These are phyloP conservation scores for Poeciliopsis gracilis DNA, from an alignment of 2,797 vertebrate species.

Conservation along the genomic window DNA sequence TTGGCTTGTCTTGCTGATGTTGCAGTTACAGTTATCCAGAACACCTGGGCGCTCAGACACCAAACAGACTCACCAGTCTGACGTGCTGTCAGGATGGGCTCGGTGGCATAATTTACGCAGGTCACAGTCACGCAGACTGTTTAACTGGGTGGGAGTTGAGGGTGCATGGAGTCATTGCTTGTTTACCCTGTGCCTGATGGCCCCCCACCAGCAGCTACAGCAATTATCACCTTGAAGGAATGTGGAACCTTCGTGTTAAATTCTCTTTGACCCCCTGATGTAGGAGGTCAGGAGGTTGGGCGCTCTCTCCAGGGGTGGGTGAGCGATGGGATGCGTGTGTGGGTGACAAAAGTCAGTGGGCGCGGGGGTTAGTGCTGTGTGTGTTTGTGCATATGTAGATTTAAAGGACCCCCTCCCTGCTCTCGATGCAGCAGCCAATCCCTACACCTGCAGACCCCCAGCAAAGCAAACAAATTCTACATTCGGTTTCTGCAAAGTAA, in stretches of 20 bases:
- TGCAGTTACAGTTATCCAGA: conserved; percentile 48
- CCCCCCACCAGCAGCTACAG: conserved; percentile 83
- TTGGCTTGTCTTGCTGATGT: conserved; percentile 43
- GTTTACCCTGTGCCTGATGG: conserved; percentile 81
- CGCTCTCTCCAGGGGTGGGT: conserved; percentile 61
- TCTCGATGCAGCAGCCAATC: conserved; percentile 35
- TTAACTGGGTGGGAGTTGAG: conserved; percentile 55
- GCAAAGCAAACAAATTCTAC: conserved; percentile 66
- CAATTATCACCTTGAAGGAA: conserved; percentile 89
- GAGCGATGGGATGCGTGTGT: conserved; percentile 7
- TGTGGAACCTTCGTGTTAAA: conserved; percentile 83
- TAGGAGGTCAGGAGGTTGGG: conserved; percentile 77
- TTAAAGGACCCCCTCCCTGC: conserved; percentile 60
- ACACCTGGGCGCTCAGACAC: conserved; percentile 73
- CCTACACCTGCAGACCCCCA: conserved; percentile 55
- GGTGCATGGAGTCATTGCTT: conserved; percentile 59
- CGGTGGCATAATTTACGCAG: conserved; percentile 73
- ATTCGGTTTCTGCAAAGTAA: conserved; percentile 76
- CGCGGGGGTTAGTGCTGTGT: conserved; percentile 56
- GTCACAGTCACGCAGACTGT: conserved; percentile 68
- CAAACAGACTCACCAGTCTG: conserved; percentile 58
- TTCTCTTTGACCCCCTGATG: conserved; percentile 84
- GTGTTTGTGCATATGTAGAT: conserved; percentile 48
- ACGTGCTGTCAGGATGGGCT: conserved; percentile 64
- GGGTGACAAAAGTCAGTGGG: conserved; percentile 58